Evolutionary conservation across 2,888 invertebrate species (phyloP).

Genomic region (Cataglyphis albicans): DNA sequence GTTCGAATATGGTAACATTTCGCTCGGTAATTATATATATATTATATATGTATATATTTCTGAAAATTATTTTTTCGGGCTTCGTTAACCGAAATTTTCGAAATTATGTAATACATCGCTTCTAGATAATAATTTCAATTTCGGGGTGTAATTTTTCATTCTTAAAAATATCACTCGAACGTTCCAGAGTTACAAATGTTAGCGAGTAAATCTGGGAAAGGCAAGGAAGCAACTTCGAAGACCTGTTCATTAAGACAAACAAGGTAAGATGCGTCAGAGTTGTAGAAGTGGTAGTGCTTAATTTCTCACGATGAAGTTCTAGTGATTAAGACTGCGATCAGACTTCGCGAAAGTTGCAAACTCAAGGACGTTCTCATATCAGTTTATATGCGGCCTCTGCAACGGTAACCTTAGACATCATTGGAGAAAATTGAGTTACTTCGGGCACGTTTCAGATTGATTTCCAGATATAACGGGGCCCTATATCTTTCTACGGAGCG

Average conservation of each 20-base stretch:
- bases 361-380: constrained; percentile 56
- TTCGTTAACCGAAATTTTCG: background rate
- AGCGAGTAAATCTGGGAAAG: constrained; percentile 30
- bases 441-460: constrained; percentile 80
- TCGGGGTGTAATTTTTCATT: constrained; percentile 10
- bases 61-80: background rate
- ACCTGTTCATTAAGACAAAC: constrained; percentile 56
- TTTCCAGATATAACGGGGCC: constrained; percentile 74
- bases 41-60: background rate
- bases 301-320: constrained; percentile 44
- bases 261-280: constrained; percentile 51
- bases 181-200: constrained; percentile 22
- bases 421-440: constrained; percentile 78
- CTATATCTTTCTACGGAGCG: constrained; percentile 70
- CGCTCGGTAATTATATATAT: constrained; percentile 1
- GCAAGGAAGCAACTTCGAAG: background rate
- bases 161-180: constrained; percentile 10
- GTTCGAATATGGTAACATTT: constrained; percentile 36
- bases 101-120: background rate
- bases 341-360: constrained; percentile 40
- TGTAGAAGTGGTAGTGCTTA: constrained; percentile 44
- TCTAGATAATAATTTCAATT: background rate
- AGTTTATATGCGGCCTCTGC: constrained; percentile 24
- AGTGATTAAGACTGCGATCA: constrained; percentile 57
- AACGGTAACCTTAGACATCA: constrained; percentile 59